Evolutionary conservation across 2,113 vertebrate species (phyloP), one percentile per base, ranked within the genome.

Genomic region (Tetrax tetrax): DNA sequence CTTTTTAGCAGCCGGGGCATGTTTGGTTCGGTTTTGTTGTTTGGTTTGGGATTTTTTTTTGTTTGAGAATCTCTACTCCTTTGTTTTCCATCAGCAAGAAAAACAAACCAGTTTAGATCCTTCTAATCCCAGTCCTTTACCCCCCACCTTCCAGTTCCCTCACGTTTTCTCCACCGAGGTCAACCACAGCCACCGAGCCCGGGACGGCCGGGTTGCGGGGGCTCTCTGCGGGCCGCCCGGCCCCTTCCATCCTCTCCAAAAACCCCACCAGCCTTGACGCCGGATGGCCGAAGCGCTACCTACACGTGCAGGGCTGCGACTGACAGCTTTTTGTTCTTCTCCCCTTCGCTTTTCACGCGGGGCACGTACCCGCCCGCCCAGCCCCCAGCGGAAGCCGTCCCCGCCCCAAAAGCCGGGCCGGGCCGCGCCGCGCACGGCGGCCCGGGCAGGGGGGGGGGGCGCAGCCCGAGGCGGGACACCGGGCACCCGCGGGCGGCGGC

Each of bases 191-290:
- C 86, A 69, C 2, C 4, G 28, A 29, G 8, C 2, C 29, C 2
- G 9, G 25, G 14, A 61, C 35, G 80, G 3, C 0, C 0, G 6
- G 6, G 53, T 0, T 10, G 23, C 6, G 7, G 53, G 17, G 24
- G 48, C 38, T 45, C 75, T 7, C 7, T 11, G 13, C 19, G n/a
- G 76, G 23, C 35, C 47, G 35, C 35, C 11, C 9, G 9, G 56
- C 33, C 27, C 74, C 59, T 54, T 70, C 47, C 41, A 9, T 6
- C 21, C 23, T 1, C 33, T 9, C 37, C 37, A 9, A 9, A 9
- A 9, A 63, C 10, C 18, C 6, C 19, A 6, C 43, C 43, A 13
- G 5, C 47, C 50, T 13, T 4, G 2, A 10, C 5, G 14, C 8
- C 12, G 4, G 5, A 48, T 4, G 10, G 10, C 63, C 7, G 50